phyloP scores from a whole-genome alignment of 2,113 vertebrate genomes.

The Lipophrys pholis region DNA sequence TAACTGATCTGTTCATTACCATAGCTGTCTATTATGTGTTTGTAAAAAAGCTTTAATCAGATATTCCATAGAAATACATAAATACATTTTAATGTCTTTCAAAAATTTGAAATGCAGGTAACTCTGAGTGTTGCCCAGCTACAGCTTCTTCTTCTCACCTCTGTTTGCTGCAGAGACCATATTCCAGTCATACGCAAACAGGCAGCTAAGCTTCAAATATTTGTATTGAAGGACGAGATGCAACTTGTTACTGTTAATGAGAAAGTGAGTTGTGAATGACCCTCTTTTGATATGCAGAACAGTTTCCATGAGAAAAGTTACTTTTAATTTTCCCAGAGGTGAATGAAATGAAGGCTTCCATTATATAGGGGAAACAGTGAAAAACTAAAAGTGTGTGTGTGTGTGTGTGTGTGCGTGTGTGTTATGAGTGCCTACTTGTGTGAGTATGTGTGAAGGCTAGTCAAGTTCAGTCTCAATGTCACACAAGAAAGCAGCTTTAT shows the following conservation, averaged over 20 bases:
- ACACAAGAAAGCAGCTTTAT: slow-evolving; percentile 67
- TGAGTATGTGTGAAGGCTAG: slow-evolving; percentile 36
- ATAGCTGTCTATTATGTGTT: too few species aligned
- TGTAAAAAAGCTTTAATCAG: too few species aligned
- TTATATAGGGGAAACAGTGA: slow-evolving; percentile 12
- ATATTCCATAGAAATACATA: not conserved
- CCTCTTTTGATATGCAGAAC: slow-evolving; percentile 55
- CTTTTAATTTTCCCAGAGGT: slow-evolving; percentile 49
- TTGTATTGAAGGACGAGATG: slow-evolving; percentile 29
- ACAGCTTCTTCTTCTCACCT: not conserved
- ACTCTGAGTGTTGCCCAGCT: not conserved
- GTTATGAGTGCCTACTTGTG: slow-evolving; percentile 15
- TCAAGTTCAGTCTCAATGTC: slow-evolving; percentile 71
- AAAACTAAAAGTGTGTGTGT: not conserved
- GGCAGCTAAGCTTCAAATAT: slow-evolving; percentile 2
- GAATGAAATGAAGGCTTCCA: slow-evolving; percentile 34
- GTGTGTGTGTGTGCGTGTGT: slow-evolving; percentile 20
- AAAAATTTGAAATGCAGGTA: too few species aligned
- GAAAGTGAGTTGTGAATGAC: slow-evolving; percentile 22
- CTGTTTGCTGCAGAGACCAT: slow-evolving; percentile 5
- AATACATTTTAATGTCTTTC: not conserved
- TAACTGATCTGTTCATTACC: too few species aligned
- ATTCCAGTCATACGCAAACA: slow-evolving; percentile 14
- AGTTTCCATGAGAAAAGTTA: slow-evolving; percentile 34
- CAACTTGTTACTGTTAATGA: slow-evolving; percentile 34